Conservation (phyloP, 2,113 vertebrate genomes). For the Lanius ludovicianus region DNA sequence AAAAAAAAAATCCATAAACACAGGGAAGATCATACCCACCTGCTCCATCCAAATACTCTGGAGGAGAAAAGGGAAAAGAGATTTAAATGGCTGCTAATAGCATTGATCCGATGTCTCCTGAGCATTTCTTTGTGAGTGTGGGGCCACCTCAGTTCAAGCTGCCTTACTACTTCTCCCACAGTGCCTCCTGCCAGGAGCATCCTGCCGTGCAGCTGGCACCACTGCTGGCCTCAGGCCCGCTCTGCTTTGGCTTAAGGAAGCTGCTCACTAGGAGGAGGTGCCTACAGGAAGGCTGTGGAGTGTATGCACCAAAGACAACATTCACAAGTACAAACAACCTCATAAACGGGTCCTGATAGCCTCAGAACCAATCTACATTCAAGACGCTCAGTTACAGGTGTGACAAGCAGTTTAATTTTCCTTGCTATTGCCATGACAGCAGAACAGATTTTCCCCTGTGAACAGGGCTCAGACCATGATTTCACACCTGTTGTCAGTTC, state of each 20-base stretch:
- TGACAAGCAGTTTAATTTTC: neutral
- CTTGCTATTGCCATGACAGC: neutral
- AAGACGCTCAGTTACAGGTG: neutral
- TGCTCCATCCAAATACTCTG: neutral
- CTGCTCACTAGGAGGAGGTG: neutral
- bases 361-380: neutral
- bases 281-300: neutral
- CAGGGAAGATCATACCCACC: neutral
- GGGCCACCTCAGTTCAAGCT: neutral
- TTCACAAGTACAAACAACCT: neutral
- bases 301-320: neutral
- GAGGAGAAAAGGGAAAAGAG: neutral
- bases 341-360: neutral
- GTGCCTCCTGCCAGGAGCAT: neutral
- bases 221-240: neutral
- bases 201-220: neutral
- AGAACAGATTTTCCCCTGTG: neutral
- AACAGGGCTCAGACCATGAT: neutral
- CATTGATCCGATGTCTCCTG: neutral
- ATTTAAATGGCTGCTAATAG: neutral
- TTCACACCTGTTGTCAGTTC: neutral
- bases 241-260: neutral
- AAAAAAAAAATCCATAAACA: neutral
- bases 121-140: neutral
- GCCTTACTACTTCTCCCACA: neutral